A percentile compares a stretch with the other conserved stretches of the same genome.
phyloP scores from a whole-genome alignment of 2,888 invertebrate species.

The Anaspis maculata region DNA sequence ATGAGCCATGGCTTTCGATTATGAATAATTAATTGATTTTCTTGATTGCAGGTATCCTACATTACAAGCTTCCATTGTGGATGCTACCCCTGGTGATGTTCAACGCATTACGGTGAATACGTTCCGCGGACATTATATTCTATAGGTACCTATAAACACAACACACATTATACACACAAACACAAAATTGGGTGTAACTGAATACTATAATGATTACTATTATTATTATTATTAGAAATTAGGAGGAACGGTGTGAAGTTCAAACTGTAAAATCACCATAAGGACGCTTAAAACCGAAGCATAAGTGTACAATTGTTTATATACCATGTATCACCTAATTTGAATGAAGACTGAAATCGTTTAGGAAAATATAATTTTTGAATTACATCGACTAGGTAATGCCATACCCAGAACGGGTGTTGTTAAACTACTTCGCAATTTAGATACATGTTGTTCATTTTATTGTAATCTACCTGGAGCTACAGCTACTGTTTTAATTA shows the following conservation, averaged over 20 bases:
- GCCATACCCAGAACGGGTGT: too few species aligned
- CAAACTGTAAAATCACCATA: slow-evolving; percentile 19
- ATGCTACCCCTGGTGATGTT: slow-evolving; percentile 15
- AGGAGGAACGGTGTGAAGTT: slow-evolving; percentile 24
- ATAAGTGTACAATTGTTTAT: slow-evolving; percentile 37
- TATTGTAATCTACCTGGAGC: too few species aligned
- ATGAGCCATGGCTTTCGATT: too few species aligned
- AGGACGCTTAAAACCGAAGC: slow-evolving; percentile 33
- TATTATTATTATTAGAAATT: slow-evolving; percentile 13
- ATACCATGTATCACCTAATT: slow-evolving; percentile 32
- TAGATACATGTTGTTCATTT: too few species aligned
- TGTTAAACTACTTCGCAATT: too few species aligned
- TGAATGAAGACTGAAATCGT: slow-evolving; percentile 40
- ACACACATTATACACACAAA: too few species aligned
- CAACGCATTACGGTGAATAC: slow-evolving; percentile 21
- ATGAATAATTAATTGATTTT: slow-evolving; percentile 1
- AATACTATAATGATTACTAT: too few species aligned
- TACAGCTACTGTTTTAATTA: too few species aligned
- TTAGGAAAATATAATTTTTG: slow-evolving; percentile 26
- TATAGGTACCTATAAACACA: not conserved
- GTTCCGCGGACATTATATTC: slow-evolving; percentile 6
- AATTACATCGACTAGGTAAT: too few species aligned
- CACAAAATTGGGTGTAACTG: too few species aligned
- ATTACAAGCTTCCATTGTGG: slow-evolving; percentile 10
- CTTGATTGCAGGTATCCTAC: slow-evolving; percentile 10